Evolutionary conservation across 2,797 vertebrate genomes (phyloP), one percentile per base, ranked within the genome.

Genomic region (Hoplostethus atlanticus): DNA sequence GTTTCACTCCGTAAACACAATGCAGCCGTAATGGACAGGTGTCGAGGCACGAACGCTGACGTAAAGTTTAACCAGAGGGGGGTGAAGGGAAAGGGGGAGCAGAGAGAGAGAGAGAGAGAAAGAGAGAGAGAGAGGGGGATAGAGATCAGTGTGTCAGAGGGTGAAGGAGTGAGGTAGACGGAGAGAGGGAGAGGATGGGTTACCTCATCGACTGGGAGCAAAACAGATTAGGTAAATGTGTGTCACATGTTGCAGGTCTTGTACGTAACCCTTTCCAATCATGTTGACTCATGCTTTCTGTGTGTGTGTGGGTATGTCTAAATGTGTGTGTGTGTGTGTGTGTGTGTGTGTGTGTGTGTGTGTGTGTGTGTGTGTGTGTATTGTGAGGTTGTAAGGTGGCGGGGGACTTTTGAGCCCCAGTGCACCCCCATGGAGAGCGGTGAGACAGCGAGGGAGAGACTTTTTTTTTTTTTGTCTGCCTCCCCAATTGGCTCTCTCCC

Each of bases 221-320:
- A 90, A 93, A 91, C 81, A 89, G 89, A 90, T 90, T 90, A 91
- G 88, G 84, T 92, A 91, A 88, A 93, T 70, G 78, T 85, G 84
- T 89, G 75, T 89, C 84, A 88, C 80, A 77, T 84, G 88, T 76
- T 81, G 70, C 87, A 78, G 80, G 82, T 87, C 87, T 68, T 68
- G 62, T 65, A 78, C 40, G 63, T 76, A 80, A 83, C 72, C 52
- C 46, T 65, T 69, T 77, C 71, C 77, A 79, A 77, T 62, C 48
- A 0, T 36, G 78, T 87, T 90, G 87, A 88, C 73, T 89, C 88
- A 89, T 73, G 57, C 71, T 70, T 64, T 36, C 5, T 42, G 54
- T 57, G 59, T 50, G 56, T 62, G 13, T 64, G 42, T 69, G 69
- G n/a, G n/a, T n/a, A n/a, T n/a, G n/a, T n/a, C n/a, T n/a, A n/a